These are phyloP conservation scores for Saccopteryx leptura DNA, from an alignment of 2,113 vertebrate genomes.

Conservation along the genomic window DNA sequence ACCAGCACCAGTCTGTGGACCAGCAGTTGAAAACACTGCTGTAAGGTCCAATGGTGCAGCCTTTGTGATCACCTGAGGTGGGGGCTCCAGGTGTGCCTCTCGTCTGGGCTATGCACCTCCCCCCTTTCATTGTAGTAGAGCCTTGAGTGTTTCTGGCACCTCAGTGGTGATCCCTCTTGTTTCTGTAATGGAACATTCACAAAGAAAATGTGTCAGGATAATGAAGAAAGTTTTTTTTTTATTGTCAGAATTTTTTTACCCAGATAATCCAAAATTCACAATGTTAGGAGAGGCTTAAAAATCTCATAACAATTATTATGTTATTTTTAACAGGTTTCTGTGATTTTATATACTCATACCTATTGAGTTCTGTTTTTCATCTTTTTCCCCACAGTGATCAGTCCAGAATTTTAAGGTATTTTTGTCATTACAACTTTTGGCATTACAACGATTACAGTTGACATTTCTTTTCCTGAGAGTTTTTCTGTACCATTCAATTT, in stretches of 20 bases:
- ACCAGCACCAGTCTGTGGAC: too few species aligned
- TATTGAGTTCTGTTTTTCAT: background rate
- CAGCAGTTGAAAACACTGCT: too few species aligned
- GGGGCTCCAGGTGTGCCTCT: background rate
- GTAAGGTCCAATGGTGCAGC: background rate
- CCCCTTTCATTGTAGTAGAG: background rate
- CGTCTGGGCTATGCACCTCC: background rate
- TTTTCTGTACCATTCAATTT: background rate
- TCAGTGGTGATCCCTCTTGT: background rate
- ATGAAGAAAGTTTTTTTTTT: background rate
- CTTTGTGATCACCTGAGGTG: background rate
- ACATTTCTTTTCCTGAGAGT: background rate
- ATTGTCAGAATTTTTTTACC: conserved; percentile 16
- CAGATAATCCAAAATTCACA: background rate
- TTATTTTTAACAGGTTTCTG: background rate
- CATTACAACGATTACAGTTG: background rate
- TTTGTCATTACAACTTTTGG: conserved; percentile 11
- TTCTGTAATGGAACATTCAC: background rate
- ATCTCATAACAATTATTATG: background rate
- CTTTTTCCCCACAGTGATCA: background rate
- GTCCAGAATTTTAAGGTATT: conserved; percentile 19
- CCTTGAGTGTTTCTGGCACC: background rate
- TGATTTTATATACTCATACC: background rate
- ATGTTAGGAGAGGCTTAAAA: background rate
- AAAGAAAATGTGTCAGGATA: background rate